phyloP scores from a whole-genome alignment of 2,113 vertebrate genomes.

The Platichthys stellatus region DNA sequence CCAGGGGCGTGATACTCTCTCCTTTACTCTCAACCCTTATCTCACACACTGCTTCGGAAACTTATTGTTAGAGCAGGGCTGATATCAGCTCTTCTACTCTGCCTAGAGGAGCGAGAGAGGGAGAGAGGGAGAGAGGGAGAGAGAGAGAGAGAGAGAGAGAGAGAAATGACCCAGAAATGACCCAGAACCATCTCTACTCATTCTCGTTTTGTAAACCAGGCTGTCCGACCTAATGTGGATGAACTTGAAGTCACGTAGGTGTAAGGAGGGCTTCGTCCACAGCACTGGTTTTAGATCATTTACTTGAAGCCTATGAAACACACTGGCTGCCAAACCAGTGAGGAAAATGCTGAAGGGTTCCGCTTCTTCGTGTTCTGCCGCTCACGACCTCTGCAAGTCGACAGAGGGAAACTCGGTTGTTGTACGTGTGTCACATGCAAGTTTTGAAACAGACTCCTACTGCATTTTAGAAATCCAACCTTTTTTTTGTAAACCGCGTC shows the following conservation, averaged over 20 bases:
- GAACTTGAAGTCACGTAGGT: background rate
- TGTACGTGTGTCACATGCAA: too few relatives aligned
- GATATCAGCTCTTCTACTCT: conserved; percentile 44
- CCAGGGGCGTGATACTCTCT: conserved; percentile 13
- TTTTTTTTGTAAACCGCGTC: too few relatives aligned
- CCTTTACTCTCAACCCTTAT: conserved; percentile 45
- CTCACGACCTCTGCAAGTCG: too few relatives aligned
- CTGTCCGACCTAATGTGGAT: conserved; percentile 22
- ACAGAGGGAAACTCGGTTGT: background rate
- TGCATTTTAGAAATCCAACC: too few relatives aligned
- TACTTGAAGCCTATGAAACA: background rate
- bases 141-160: background rate
- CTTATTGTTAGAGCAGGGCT: conserved; percentile 38
- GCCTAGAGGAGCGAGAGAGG: conserved; percentile 13
- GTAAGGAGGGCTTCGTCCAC: conserved; percentile 1
- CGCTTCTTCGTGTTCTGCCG: too few relatives aligned
- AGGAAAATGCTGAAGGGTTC: too few relatives aligned
- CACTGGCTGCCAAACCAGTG: too few relatives aligned
- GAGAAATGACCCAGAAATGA: background rate
- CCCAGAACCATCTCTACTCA: conserved; percentile 37
- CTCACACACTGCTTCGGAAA: conserved; percentile 40
- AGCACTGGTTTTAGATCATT: background rate
- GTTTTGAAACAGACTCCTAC: too few relatives aligned
- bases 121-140: too few relatives aligned
- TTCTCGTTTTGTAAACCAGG: conserved; percentile 25